Base-by-base conservation (phyloP, 2,888 invertebrate genomes). In the Bibio marci region DNA sequence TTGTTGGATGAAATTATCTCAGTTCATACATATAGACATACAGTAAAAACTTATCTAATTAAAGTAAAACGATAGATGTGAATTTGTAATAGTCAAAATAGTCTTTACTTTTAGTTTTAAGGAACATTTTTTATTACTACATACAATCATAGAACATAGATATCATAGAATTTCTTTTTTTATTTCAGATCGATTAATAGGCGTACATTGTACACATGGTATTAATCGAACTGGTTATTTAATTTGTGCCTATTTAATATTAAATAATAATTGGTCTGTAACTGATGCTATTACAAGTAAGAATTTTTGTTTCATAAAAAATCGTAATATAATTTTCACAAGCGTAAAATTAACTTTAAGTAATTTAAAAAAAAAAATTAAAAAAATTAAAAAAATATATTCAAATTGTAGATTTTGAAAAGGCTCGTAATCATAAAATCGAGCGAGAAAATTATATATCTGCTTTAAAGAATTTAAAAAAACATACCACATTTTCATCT, bases 131-230 rank as follows among this genome's bases (percentile, higher is more conserved):
- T 37, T 43, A 39, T 41, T 42, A 22, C 30, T 43, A 28, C 13
- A 32, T 31, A 28, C 3, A 19, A 30, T 33, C 35, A 30, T 30
- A 30, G 17, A 38, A 35, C 34, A 40, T 41, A 35, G 44, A 35
- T 32, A 39, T 40, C 47, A 52, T 39, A 48, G 53, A 26, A 28
- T 37, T 52, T 45, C 44, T 41, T 47, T 37, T 48, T 50, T 54
- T 56, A 50, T 69, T 66, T 15, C 68, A 80, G 81, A 70, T 52
- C 67, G 69, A 46, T 53, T 83, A 44, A 68, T 85, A 47, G 83
- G 82, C 37, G 76, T 85, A 41, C 83, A 85, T 56, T 85, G 85
- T 56, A 85, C 83, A 2, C 83, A 82, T 52, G 83, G 83, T 4
- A 62, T 83, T 44, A 85, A 85, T 57, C 70, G 85, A 45, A 80